Evolutionary conservation across 1,140 invertebrate species (phyloP).

Genomic region (Bacillus rossius): DNA sequence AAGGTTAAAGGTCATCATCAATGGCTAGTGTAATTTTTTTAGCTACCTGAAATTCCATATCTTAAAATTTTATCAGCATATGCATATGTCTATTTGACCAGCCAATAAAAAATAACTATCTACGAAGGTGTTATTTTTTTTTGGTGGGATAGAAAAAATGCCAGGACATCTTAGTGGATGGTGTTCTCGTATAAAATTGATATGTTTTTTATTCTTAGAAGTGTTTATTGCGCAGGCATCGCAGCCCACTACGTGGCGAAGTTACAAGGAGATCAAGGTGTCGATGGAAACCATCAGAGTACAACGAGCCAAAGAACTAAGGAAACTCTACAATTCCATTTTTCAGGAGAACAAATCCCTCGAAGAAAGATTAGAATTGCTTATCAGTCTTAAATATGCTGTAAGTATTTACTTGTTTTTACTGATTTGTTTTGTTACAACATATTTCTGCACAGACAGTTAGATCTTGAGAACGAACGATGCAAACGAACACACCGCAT

Average conservation of each 20-base stretch:
- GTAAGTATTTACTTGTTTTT: slow-evolving; percentile 39
- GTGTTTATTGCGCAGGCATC: slow-evolving; percentile 38
- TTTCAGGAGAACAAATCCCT: slow-evolving; percentile 41
- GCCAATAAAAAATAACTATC: background rate
- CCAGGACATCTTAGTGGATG: background rate
- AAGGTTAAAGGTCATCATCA: no score
- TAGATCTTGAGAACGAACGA: no score
- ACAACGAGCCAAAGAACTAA: slow-evolving; percentile 55
- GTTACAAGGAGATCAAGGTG: slow-evolving; percentile 49
- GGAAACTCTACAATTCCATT: slow-evolving; percentile 51
- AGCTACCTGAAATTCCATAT: no score
- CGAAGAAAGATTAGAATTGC: slow-evolving; percentile 50
- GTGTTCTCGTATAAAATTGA: background rate
- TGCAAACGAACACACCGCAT: no score
- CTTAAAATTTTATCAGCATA: no score
- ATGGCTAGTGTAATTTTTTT: no score
- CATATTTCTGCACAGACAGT: no score
- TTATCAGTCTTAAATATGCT: slow-evolving; percentile 50
- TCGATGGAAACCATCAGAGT: slow-evolving; percentile 59
- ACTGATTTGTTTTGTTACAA: no score
- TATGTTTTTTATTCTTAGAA: background rate
- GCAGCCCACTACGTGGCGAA: slow-evolving; percentile 54
- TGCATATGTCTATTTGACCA: no score
- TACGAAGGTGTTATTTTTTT: background rate
- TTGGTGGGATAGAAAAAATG: background rate